Conservation (phyloP, 2,797 vertebrate genomes). For the Syngnathus rostellatus region DNA sequence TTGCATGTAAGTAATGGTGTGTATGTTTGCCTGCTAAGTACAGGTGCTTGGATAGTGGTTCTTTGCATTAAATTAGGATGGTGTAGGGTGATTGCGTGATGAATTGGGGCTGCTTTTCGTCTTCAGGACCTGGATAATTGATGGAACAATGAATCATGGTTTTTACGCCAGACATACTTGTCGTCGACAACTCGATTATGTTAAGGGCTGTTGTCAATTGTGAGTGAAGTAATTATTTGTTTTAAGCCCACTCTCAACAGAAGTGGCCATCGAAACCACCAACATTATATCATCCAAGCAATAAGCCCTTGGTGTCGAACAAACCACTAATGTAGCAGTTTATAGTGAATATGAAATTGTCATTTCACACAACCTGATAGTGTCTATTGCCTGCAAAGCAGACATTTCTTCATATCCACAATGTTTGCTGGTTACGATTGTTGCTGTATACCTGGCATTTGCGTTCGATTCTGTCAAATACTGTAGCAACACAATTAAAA, state of each 20-base stretch:
- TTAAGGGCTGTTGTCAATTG: neutral
- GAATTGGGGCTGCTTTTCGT: no score
- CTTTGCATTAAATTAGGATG: neutral
- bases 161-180: no score
- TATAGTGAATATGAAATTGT: neutral
- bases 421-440: neutral
- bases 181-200: no score
- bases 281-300: neutral
- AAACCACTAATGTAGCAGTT: neutral
- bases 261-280: neutral
- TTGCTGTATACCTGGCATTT: conserved; percentile 10
- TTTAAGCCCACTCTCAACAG: neutral
- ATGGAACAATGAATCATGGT: no score
- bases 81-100: no score
- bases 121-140: no score
- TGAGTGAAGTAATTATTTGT: neutral
- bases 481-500: conserved; percentile 41
- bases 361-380: neutral
- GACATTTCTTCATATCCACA: neutral
- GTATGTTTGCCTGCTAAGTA: neutral
- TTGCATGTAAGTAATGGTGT: neutral
- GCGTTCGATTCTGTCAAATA: conserved; percentile 25
- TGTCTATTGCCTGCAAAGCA: no score
- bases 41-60: neutral
- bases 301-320: neutral